Evolutionary conservation across 2,113 vertebrate genomes (phyloP).

Genomic region (Nothocercus nigrocapillus): DNA sequence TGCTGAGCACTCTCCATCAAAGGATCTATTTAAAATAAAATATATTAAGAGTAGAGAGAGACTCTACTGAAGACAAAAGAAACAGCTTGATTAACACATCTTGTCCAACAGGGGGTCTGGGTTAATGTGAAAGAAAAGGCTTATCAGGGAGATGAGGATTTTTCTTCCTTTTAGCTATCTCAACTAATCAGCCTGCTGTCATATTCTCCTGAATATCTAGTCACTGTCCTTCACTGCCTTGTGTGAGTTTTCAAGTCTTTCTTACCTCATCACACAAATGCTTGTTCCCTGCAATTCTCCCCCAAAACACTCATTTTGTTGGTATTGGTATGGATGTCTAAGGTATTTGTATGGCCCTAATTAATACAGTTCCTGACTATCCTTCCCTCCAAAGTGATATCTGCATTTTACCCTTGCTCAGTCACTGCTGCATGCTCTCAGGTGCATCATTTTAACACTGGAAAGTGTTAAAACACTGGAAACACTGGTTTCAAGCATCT

Average conservation of each 20-base stretch:
- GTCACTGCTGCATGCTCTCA: not conserved
- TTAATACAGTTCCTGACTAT: not conserved
- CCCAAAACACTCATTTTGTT: not conserved
- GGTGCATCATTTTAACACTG: not conserved
- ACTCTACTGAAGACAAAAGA: not conserved
- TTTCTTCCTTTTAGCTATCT: not conserved
- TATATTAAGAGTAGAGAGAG: not conserved
- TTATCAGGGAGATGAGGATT: not conserved
- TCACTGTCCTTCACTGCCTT: not conserved
- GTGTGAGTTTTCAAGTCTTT: not conserved
- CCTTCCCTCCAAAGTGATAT: not conserved
- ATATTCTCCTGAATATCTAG: not conserved
- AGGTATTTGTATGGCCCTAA: not conserved
- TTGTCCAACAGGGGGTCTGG: not conserved
- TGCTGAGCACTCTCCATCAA: not conserved
- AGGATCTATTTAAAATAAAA: not conserved
- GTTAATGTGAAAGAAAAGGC: not conserved
- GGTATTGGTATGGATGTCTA: not conserved
- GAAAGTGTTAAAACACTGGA: not conserved
- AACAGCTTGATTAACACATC: not conserved
- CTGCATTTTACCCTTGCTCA: not conserved
- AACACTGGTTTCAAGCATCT: not conserved
- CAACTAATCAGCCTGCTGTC: not conserved
- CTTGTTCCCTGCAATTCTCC: not conserved
- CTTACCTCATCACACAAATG: not conserved